Evolutionary conservation across 2,797 vertebrate species (phyloP), one percentile per base, ranked within the genome.

Genomic region (Neostethus bicornis): DNA sequence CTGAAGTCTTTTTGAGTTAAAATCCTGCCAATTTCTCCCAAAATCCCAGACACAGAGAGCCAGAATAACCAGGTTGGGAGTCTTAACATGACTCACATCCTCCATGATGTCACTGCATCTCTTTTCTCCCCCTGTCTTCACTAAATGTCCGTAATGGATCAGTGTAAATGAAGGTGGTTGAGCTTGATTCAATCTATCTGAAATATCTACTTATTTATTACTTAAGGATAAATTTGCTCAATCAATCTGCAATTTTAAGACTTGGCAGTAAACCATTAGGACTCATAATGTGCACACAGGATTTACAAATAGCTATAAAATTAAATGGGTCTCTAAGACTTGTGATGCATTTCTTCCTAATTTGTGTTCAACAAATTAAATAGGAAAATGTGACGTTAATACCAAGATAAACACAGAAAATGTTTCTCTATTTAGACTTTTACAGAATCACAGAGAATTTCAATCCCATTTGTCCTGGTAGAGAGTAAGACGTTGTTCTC

Each of bases 51-150:
- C 52, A 56, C 19, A 53, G 34, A 73, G 45, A 70, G 71, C 63
- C 71, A 72, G 58, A 50, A 64, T 63, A 66, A 47, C 59, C 44
- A 51, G 67, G 67, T 51, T n/a, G 46, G 29, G 54, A 55, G 13
- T 52, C 60, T 52, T 16, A 52, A 31, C 17, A 52, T 81, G 75
- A 79, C 73, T 83, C 78, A 79, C 55, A 52, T 67, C 55, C 52
- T 75, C 69, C 73, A 66, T 52, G 8, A 5, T 54, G 66, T 65
- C 61, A 49, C 51, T 51, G 17, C 51, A 25, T 31, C 4, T 1
- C 46, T 47, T 26, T 42, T 32, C 48, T 61, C 41, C 58, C 28
- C 31, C 65, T 24, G 39, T 31, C 13, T 0, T 31, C 51, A 17
- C 57, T 55, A 26, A 37, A 42, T 35, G 9, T 66, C 41, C 14